phyloP scores from a whole-genome alignment of 2,797 vertebrate species.

The Thamnophis elegans region DNA sequence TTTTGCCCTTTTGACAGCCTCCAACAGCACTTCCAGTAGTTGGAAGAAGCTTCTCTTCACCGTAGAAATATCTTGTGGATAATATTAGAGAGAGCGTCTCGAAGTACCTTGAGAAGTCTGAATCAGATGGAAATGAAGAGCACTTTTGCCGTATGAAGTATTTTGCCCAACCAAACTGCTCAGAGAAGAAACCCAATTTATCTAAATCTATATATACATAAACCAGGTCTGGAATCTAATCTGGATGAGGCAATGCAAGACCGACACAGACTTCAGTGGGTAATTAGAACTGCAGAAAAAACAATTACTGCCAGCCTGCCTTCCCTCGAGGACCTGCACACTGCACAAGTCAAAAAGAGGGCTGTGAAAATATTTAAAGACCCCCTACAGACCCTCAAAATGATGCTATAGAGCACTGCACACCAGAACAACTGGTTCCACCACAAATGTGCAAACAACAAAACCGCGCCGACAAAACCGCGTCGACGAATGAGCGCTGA shows the following conservation, averaged over 20 bases:
- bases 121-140: neutral
- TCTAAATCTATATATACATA: neutral
- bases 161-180: neutral
- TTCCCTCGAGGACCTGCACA: too few species aligned
- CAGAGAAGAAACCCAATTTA: neutral
- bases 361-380: too few species aligned
- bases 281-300: too few species aligned
- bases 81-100: neutral
- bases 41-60: neutral
- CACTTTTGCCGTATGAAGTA: neutral
- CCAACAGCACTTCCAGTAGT: neutral
- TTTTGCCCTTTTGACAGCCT: neutral
- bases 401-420: too few species aligned
- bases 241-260: neutral
- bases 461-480: too few species aligned
- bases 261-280: too few species aligned
- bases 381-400: too few species aligned
- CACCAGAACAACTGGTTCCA: too few species aligned
- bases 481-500: too few species aligned
- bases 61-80: neutral
- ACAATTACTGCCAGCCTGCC: too few species aligned
- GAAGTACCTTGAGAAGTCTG: neutral
- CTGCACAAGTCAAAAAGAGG: too few species aligned
- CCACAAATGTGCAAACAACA: too few species aligned
- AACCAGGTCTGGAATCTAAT: neutral